Evolutionary conservation across 2,113 vertebrate species (phyloP), one percentile per base, ranked within the genome.

Genomic region (Lophius piscatorius): DNA sequence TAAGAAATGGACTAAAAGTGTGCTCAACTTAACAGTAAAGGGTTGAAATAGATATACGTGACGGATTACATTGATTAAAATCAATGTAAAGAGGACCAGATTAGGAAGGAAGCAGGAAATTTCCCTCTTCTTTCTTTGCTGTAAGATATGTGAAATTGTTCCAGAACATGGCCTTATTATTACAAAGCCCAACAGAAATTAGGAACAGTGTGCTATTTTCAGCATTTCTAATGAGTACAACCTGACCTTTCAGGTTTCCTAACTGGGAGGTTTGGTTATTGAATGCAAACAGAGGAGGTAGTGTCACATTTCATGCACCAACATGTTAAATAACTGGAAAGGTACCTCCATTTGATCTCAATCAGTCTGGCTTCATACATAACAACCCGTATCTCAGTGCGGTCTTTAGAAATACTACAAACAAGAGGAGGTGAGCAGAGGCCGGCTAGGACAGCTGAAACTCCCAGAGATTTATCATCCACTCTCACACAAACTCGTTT

Each of bases 21-120:
- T n/a, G n/a, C n/a, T n/a, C n/a, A n/a, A n/a, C n/a, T n/a, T n/a
- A n/a, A n/a, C n/a, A n/a, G n/a, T n/a, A n/a, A n/a, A n/a, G n/a
- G n/a, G n/a, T n/a, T n/a, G n/a, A n/a, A n/a, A n/a, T n/a, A n/a
- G n/a, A n/a, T n/a, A n/a, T n/a, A n/a, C n/a, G n/a, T n/a, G n/a
- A n/a, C n/a, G n/a, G n/a, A n/a, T n/a, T n/a, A n/a, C n/a, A n/a
- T n/a, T n/a, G n/a, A n/a, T n/a, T n/a, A n/a, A n/a, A n/a, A n/a
- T n/a, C n/a, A n/a, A n/a, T n/a, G n/a, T n/a, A n/a, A n/a, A n/a
- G n/a, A n/a, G n/a, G n/a, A n/a, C n/a, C n/a, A n/a, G n/a, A n/a
- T n/a, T n/a, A n/a, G n/a, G n/a, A n/a, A 41, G 11, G 36, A 23
- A 24, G 16, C 45, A 80, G 78, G 69, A 81, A 80, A 83, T 67